phyloP scores from a whole-genome alignment of 2,797 vertebrate species.

The Zenarchopterus dispar region DNA sequence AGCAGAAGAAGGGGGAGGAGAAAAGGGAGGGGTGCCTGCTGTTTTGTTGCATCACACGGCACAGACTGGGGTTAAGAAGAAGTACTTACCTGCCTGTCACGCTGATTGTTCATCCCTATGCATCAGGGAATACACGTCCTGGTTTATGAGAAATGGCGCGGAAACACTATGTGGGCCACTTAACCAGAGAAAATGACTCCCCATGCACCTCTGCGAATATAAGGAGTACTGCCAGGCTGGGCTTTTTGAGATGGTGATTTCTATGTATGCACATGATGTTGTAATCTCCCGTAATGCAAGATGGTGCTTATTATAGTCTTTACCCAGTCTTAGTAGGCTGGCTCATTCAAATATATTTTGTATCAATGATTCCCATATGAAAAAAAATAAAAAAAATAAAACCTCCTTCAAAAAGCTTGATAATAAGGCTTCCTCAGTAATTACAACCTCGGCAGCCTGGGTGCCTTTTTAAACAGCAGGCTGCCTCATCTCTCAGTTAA shows the following conservation, averaged over 20 bases:
- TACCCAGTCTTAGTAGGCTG: conserved; percentile 21
- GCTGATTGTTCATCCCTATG: conserved; percentile 78
- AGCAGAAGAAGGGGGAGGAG: conserved; percentile 1
- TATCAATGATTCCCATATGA: conserved; percentile 48
- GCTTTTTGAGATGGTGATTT: conserved; percentile 13
- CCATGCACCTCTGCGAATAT: conserved; percentile 41
- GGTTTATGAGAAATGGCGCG: conserved; percentile 71
- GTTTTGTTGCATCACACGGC: conserved; percentile 75
- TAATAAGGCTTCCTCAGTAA: conserved; percentile 50
- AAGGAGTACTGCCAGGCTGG: conserved; percentile 34
- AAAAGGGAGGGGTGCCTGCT: conserved; percentile 38
- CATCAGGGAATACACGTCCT: conserved; percentile 72
- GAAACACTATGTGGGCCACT: conserved; percentile 69
- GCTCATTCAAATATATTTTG: conserved; percentile 44
- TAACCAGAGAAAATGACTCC: conserved; percentile 67
- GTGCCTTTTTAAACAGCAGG: conserved; percentile 54
- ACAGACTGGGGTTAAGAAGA: conserved; percentile 79
- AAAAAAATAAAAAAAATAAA: conserved; percentile 44
- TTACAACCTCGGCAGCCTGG: conserved; percentile 55
- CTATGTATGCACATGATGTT: conserved; percentile 45
- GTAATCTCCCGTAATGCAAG: conserved; percentile 18
- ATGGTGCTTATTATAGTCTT: conserved; percentile 16
- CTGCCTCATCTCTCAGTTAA: conserved; percentile 56
- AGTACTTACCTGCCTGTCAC: conserved; percentile 84
- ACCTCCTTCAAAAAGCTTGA: conserved; percentile 25